Percentiles rank a stretch among this genome's conserved stretches.
Conservation (phyloP, 92 coral and sea anemone species). For the Actinostola sp. region DNA sequence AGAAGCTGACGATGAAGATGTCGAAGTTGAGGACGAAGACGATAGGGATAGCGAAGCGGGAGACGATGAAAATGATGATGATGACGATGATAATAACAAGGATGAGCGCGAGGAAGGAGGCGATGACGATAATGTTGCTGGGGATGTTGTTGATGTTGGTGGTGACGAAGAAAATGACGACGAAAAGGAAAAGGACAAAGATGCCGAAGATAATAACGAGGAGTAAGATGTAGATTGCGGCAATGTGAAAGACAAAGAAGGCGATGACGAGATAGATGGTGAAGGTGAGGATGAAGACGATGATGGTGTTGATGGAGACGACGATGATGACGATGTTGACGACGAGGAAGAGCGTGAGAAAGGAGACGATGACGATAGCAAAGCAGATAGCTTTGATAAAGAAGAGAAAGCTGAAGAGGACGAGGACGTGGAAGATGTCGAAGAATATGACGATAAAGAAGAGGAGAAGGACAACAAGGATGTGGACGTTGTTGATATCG, state of each 20-base stretch:
- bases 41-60: too few relatives aligned
- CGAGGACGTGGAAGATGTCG: not conserved
- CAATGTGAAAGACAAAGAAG: not conserved
- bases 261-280: not conserved
- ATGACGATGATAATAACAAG: not conserved
- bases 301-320: not conserved
- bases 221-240: not conserved
- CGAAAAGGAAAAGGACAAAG: not conserved
- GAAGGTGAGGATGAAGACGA: not conserved
- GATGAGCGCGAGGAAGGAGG: too few relatives aligned
- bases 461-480: not conserved
- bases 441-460: not conserved
- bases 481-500: slow-evolving; percentile 4
- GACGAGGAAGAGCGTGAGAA: not conserved
- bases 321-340: not conserved
- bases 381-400: too few relatives aligned
- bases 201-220: not conserved
- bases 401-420: not conserved
- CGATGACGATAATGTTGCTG: not conserved
- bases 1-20: not conserved
- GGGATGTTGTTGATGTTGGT: not conserved
- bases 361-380: too few relatives aligned
- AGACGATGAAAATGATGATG: not conserved
- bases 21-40: not conserved
- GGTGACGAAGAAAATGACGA: not conserved